Base-by-base conservation (phyloP, 2,888 invertebrate genomes). In the Drosophila mettleri region DNA sequence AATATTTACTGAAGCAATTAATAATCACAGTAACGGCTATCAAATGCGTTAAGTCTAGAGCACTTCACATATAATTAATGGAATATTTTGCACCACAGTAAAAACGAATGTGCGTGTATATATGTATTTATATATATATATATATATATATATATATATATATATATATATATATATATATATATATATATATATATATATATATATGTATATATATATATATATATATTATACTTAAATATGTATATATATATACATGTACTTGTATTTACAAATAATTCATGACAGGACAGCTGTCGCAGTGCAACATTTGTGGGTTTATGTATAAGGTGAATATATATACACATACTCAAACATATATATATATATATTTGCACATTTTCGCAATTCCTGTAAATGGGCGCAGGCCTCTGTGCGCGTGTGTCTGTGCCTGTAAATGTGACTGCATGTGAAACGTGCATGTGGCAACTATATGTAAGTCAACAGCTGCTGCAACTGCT, bases 61-160 rank as follows among this genome's bases (percentile, higher is more conserved):
- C 22, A 52, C 51, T 39, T 52, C 31, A 58, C 10, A 27, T 33
- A 41, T 69, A 74, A 61, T 66, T 58, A 66, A 48, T 58, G 16
- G n/a, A 54, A n/a, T 29, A 14, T 18, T 61, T 70, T 55, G 59
- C 48, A 41, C 34, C 41, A 55, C 29, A 59, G 66, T 70, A 54
- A 43, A 61, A 51, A 49, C 29, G 55, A 43, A 59, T 59, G 46
- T 9, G 34, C 34, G 20, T 29, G 14, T 36, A 29, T 57, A 24
- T 33, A 36, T 46, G 14, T 27, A 27, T 14, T 29, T 31, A 3
- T 22, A 20, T 22, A 33, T 1, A 16, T 24, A 18, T 8, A 36
- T n/a, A 14, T 33, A 29, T 45, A 24, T 16, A 43, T 10, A 33
- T 22, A 34, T 5, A 20, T 31, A 16, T 29, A 29, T 31, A 46